Evolutionary conservation across 2,888 invertebrate species (phyloP), one percentile per base, ranked within the genome.

Genomic region (Drosophila kanekoi): DNA sequence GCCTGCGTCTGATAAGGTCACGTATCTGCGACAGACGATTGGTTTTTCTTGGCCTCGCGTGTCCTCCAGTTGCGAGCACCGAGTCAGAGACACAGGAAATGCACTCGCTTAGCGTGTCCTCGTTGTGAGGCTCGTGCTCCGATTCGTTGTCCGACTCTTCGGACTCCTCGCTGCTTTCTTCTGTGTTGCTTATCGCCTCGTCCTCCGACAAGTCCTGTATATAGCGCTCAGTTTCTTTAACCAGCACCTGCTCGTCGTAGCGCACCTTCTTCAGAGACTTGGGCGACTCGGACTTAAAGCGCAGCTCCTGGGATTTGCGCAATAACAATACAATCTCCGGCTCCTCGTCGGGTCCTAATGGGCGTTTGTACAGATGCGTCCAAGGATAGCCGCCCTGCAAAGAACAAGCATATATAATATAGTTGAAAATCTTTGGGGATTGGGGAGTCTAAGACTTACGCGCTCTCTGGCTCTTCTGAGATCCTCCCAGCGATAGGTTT

Each of bases 401-500:
- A 28, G 8, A 28, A 2, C 8, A 28, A 61, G 8, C 2, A 5
- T 14, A 11, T 0, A 38, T 38, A 4, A 13, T 2, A 18, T 0
- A 11, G 2, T 14, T 35, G 4, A 18, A 28, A 3, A 2, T 0
- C 1, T 40, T 33, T 1, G 6, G 3, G 1, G 1, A 47, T 0
- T 9, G 35, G 5, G 1, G 10, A 1, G 0, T 5, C 1, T 16
- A 0, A 0, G 18, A 77, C 89, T 89, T 79, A 93, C 93, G 73
- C 92, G 94, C 84, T 94, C 93, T 92, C 95, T 95, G 80, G 95
- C 94, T 90, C 95, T 93, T 84, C 94, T 93, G 43, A 96, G 93
- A 92, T 96, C 96, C 93, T 96, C 96, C 96, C 96, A 96, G 93
- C 95, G 94, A 92, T 96, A 96, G 56, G 96, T 96, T 92, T 95